Base-by-base conservation (phyloP, 2,888 invertebrate genomes). In the Euspilapteryx auroguttella region DNA sequence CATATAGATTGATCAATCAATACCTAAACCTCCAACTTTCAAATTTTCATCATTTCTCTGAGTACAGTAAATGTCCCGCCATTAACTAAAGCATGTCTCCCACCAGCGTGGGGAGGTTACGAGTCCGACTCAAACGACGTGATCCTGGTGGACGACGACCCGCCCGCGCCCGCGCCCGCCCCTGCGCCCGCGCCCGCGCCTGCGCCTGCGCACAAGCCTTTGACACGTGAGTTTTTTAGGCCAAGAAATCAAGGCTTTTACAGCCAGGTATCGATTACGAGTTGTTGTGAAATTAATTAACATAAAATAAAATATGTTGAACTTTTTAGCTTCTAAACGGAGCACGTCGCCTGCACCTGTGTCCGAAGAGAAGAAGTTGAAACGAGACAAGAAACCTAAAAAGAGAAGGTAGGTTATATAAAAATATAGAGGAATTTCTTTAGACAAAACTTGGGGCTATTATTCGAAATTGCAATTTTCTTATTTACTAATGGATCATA, bases 91-190 rank as follows among this genome's bases (percentile, higher is more conserved):
- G 5, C 5, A 17, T 17, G 17, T 17, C 5, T 8, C 17, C 17
- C 5, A 17, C 8, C 53, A 71, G 71, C 69, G 21, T 71, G 71
- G 71, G 71, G 71, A 47, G 66, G 71, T 30, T 68, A 76, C 61
- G 68, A 78, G 51, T 73, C 71, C 10, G 71, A 76, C 52, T 75
- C 77, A 2, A 64, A 76, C 49, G 71, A 75, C 50, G 69, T 75
- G 46, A 71, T 76, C 45, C 54, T 75, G 32, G 75, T 77, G 42
- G 77, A 75, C 42, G 75, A 75, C 46, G 75, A 71, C 38, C 63
- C 66, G 2, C 52, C 49, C 3, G 35, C 54, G 9, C 36, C 49
- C 30, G 34, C 44, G 17, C 33, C 44, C 4, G 11, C 31, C 22
- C 34, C 35, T 25, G 33, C 34, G 8, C 30, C 31, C 11, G 30